Base-by-base conservation (phyloP, 2,113 vertebrate species). In the Trochalopteron elliotii region DNA sequence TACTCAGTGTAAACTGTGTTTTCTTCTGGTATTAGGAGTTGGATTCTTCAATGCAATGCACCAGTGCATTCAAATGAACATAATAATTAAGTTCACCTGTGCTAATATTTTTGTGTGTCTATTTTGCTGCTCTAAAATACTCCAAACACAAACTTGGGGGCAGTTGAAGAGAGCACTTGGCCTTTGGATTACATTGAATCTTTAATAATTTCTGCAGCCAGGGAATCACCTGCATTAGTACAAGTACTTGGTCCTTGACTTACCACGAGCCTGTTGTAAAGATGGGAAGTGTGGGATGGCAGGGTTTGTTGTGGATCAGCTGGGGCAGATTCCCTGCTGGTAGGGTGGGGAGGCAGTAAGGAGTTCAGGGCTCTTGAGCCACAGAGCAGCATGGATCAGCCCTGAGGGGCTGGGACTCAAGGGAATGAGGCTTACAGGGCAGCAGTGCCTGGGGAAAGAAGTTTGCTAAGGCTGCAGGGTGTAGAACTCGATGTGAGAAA, bases 231-330 rank as follows among this genome's bases (percentile, higher is more conserved):
- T 40, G 4, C 18, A 28, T 24, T 15, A 7, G 20, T 68, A 5
- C 0, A 0, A 7, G 17, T 68, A 6, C 1, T 0, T 50, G 12
- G 31, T 53, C 37, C 53, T 76, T 70, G 23, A 19, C 39, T 72
- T 71, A 27, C 18, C 3, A 5, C 3, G 21, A 87, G 77, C 22
- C 17, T 50, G 9, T 53, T 28, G 27, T 31, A 35, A 68, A 30
- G 69, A 30, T 0, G 11, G 25, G 7, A 59, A 31, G n/a, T 2
- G 10, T 53, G 90, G 64, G 59, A 77, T 12, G 7, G 28, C 27
- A 21, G 31, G 11, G 17, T 74, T 63, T 55, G 59, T 60, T 4
- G 5, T 11, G 21, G 35, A 6, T 75, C 40, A 10, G 33, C 30
- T 55, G 49, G 31, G 31, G 52, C 42, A 11, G 21, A 18, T 14